These are phyloP conservation scores for Manis pentadactyla DNA, from an alignment of 2,797 vertebrate species.

Conservation along the genomic window DNA sequence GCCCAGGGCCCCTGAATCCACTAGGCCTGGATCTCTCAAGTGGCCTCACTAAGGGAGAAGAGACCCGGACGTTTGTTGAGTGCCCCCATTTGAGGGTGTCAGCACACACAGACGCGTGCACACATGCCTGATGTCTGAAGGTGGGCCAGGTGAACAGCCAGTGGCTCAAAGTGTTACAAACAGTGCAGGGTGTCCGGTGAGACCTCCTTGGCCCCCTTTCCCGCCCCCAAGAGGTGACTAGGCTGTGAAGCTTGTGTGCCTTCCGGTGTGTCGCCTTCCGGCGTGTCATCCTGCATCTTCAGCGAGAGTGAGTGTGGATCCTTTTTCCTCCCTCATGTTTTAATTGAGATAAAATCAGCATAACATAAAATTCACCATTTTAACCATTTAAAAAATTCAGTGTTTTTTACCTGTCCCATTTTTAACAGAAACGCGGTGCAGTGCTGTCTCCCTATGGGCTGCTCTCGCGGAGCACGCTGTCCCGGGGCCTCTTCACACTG, in stretches of 20 bases:
- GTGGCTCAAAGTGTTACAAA: background rate
- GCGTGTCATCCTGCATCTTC: accelerated
- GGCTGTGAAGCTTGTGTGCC: too few relatives aligned
- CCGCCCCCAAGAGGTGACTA: background rate
- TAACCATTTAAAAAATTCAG: background rate
- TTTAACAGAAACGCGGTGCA: accelerated
- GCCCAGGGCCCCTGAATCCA: background rate
- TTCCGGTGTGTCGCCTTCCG: background rate
- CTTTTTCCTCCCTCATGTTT: background rate
- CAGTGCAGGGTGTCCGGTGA: background rate
- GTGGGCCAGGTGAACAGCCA: too few relatives aligned
- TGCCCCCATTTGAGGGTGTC: too few relatives aligned
- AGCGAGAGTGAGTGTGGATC: background rate
- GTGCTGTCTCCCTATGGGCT: accelerated
- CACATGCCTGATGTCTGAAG: background rate
- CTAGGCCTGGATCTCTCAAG: background rate
- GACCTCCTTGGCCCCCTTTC: background rate
- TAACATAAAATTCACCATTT: background rate
- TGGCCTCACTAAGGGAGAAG: background rate
- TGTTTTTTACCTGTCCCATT: accelerated
- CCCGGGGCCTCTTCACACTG: accelerated
- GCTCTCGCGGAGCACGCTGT: accelerated
- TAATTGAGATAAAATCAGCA: background rate
- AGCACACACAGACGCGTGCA: background rate
- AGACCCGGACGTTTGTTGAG: background rate